A percentile compares a stretch with the other conserved stretches of the same genome.
phyloP scores from a whole-genome alignment of 2,113 vertebrate species.

The Pogonocichla stellata region DNA sequence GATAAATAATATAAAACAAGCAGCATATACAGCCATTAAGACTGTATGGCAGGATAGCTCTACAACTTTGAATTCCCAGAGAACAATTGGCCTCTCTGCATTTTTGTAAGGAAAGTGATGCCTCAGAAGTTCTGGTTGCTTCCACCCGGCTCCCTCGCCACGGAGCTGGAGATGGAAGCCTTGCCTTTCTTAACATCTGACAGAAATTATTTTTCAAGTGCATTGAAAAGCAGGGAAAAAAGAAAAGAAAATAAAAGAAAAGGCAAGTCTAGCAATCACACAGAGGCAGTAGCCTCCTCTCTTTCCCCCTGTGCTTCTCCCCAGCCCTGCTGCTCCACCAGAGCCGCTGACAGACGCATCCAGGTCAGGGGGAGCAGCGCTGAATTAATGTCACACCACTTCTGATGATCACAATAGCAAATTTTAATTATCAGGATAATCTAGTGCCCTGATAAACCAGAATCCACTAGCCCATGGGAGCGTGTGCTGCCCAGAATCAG shows the following conservation, averaged over 20 bases:
- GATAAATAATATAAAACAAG: slow-evolving; percentile 14
- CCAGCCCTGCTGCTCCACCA: background rate
- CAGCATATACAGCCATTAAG: background rate
- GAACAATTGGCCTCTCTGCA: background rate
- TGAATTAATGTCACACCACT: background rate
- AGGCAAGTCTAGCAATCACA: background rate
- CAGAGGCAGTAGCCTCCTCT: background rate
- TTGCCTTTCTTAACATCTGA: background rate
- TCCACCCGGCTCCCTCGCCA: background rate
- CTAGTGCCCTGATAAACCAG: background rate
- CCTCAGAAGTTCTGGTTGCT: background rate
- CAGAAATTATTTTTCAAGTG: background rate
- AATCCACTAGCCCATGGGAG: slow-evolving; percentile 5
- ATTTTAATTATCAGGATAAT: slow-evolving; percentile 11
- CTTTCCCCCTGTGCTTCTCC: background rate
- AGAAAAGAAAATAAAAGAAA: background rate
- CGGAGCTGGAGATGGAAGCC: background rate
- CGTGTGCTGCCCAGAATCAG: background rate
- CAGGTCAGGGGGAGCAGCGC: background rate
- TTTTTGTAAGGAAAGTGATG: background rate
- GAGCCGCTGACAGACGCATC: background rate
- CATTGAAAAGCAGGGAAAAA: background rate
- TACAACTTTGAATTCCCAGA: background rate
- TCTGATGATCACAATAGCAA: background rate
- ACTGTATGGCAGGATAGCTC: background rate